These are phyloP conservation scores for Patella caerulea DNA, from an alignment of 2,888 invertebrate genomes.

Conservation along the genomic window DNA sequence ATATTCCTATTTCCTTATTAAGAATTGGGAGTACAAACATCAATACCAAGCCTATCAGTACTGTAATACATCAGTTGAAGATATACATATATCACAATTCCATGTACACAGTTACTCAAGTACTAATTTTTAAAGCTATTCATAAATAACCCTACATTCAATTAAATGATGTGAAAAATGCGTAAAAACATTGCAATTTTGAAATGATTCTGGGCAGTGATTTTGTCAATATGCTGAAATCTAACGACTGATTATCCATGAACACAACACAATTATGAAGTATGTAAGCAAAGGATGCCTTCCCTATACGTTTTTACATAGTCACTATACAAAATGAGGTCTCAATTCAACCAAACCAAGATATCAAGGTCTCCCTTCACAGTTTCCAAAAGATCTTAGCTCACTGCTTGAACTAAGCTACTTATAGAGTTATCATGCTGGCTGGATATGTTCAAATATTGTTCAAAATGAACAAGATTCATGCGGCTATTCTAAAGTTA, in stretches of 20 bases:
- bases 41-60: too few species aligned
- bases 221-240: constrained; percentile 7
- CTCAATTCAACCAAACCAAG: constrained; percentile 8
- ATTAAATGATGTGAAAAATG: too few species aligned
- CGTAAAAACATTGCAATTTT: too few species aligned
- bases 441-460: constrained; percentile 1
- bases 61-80: too few species aligned
- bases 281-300: constrained; percentile 8
- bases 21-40: too few species aligned
- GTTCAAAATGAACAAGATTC: constrained; percentile 2
- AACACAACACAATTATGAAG: not conserved
- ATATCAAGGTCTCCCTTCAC: not conserved
- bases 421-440: not conserved
- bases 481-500: constrained; percentile 8
- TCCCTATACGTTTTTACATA: not conserved
- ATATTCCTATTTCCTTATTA: too few species aligned
- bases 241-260: constrained; percentile 8
- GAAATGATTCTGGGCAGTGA: not conserved
- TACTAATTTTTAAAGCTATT: too few species aligned
- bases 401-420: not conserved
- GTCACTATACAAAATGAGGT: not conserved
- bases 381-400: too few species aligned
- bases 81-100: too few species aligned
- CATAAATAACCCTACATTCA: too few species aligned
- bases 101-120: too few species aligned